Percentiles rank a stretch among this genome's conserved stretches.
Conservation (phyloP, 2,888 invertebrate genomes). For the Cataglyphis altisquamis region DNA sequence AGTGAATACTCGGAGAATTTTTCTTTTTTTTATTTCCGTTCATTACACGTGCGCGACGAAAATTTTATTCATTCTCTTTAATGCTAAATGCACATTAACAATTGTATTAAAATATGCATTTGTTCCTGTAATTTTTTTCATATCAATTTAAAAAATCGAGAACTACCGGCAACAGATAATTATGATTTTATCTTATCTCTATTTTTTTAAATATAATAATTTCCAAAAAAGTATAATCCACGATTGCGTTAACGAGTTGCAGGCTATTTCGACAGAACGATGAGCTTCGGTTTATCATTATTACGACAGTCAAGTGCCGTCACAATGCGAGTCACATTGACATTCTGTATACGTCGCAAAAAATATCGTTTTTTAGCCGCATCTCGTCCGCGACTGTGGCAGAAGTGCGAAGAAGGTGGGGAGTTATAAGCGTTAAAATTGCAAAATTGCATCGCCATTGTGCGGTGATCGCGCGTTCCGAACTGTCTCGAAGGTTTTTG, state of each 20-base stretch:
- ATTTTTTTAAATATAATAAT: not conserved
- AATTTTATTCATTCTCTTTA: not conserved
- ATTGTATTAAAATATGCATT: not conserved
- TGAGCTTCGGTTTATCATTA: conserved; percentile 1
- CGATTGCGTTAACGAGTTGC: not conserved
- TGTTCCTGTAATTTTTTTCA: not conserved
- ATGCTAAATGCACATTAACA: not conserved
- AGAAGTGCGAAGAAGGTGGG: conserved; percentile 21
- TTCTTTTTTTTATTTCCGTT: not conserved
- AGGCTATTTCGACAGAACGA: not conserved
- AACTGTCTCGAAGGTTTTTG: conserved; percentile 82
- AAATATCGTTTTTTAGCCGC: conserved; percentile 6
- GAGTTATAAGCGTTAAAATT: conserved; percentile 71
- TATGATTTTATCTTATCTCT: not conserved
- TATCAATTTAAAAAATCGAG: not conserved
- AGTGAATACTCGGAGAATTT: conserved; percentile 41
- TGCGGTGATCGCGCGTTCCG: conserved; percentile 76
- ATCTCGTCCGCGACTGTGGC: conserved; percentile 23
- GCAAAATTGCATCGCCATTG: conserved; percentile 72
- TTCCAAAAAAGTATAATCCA: not conserved
- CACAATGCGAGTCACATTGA: conserved; percentile 10
- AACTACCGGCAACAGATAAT: not conserved
- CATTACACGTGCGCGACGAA: not conserved
- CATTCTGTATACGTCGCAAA: conserved; percentile 8
- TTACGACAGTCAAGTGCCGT: not conserved